These are phyloP conservation scores for Sebastes reedi DNA, from an alignment of 2,797 vertebrate species.

Conservation along the genomic window DNA sequence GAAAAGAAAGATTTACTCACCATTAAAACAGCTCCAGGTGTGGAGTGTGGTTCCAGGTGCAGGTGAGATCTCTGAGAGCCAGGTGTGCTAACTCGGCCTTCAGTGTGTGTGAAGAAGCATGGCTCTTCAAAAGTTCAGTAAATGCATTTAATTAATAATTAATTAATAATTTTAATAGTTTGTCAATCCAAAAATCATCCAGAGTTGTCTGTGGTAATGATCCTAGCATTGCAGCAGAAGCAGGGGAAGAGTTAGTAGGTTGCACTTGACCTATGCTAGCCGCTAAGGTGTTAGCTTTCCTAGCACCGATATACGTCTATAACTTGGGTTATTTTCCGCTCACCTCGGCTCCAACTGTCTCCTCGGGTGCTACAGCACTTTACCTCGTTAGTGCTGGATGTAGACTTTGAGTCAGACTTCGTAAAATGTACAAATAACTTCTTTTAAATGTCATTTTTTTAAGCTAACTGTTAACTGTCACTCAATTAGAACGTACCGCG, in stretches of 20 bases:
- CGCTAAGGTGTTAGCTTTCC: neutral
- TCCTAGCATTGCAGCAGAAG: neutral
- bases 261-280: neutral
- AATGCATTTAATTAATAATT: neutral
- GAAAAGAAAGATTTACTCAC: constrained; percentile 3
- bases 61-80: constrained; percentile 25
- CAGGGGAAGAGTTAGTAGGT: neutral
- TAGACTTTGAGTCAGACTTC: neutral
- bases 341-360: neutral
- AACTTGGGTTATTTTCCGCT: neutral
- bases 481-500: neutral
- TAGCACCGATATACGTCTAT: neutral
- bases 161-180: neutral
- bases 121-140: neutral
- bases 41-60: constrained; percentile 19
- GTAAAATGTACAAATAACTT: neutral
- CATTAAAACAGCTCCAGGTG: constrained; percentile 29
- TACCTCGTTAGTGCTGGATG: neutral
- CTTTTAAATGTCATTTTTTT: neutral
- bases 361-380: neutral
- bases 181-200: neutral
- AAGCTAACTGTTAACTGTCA: neutral
- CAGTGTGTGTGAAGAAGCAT: neutral
- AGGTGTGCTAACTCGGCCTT: constrained; percentile 11
- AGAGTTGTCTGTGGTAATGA: neutral